A percentile compares a stretch with the other conserved stretches of the same genome.
Conservation (phyloP, 92 coral and sea anemone genomes). For the Palythoa grandis region DNA sequence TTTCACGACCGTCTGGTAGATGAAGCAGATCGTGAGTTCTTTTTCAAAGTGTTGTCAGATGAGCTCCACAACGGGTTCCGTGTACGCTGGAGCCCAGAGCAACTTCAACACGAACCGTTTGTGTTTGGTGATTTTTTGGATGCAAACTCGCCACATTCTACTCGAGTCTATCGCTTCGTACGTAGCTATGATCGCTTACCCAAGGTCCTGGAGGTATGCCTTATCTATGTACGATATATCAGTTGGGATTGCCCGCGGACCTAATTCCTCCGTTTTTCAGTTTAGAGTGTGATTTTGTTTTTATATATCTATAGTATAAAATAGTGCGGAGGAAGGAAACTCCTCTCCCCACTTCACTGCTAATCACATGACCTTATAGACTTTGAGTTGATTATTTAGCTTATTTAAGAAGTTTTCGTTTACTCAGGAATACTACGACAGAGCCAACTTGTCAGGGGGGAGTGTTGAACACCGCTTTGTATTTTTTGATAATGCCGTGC, state of each 20-base stretch:
- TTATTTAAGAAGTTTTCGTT: not conserved
- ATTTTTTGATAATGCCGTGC: slow-evolving; percentile 92
- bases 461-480: slow-evolving; percentile 93
- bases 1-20: slow-evolving; percentile 94
- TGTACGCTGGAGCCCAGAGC: slow-evolving; percentile 67
- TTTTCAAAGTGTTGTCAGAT: slow-evolving; percentile 71
- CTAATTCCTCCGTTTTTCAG: no score
- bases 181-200: slow-evolving; percentile 76
- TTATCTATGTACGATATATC: not conserved
- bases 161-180: slow-evolving; percentile 75
- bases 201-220: slow-evolving; percentile 78
- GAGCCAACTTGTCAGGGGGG: slow-evolving; percentile 84
- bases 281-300: no score
- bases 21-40: slow-evolving; percentile 85
- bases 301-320: no score
- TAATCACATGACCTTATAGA: no score
- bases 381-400: no score
- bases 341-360: no score
- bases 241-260: no score
- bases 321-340: no score
- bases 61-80: slow-evolving; percentile 74
- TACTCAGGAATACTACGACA: slow-evolving; percentile 84
- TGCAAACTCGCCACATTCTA: slow-evolving; percentile 57
- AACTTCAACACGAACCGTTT: slow-evolving; percentile 68
- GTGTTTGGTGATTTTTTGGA: slow-evolving; percentile 94